Conservation (phyloP, 53 echinoderm and acorn worm genomes). For the Patiria pectinifera region DNA sequence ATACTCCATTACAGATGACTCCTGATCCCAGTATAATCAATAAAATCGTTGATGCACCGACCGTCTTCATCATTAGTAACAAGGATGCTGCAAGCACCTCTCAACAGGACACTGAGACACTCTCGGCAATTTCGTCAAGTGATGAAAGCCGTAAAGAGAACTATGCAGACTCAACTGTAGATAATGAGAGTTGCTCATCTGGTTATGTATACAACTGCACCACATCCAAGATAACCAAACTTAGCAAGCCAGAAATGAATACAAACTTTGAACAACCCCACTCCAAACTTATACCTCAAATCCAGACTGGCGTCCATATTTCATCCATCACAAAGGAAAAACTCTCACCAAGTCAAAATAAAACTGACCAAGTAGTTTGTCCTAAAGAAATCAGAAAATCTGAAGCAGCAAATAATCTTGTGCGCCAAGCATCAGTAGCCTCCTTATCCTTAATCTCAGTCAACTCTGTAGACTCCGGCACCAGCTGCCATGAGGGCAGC, state of each 20-base stretch:
- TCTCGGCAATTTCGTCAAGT: slow-evolving; percentile 6
- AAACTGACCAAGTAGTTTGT: neutral
- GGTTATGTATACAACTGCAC: slow-evolving; percentile 60
- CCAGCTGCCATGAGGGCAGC: slow-evolving; percentile 60
- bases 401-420: slow-evolving; percentile 26
- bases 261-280: neutral
- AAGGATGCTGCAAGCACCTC: neutral
- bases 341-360: slow-evolving; percentile 1
- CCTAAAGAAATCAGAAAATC: neutral
- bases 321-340: neutral
- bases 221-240: slow-evolving; percentile 39
- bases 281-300: neutral
- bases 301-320: neutral
- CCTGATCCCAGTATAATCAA: neutral
- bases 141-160: neutral
- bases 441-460: slow-evolving; percentile 55
- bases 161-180: neutral
- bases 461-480: slow-evolving; percentile 64
- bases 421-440: slow-evolving; percentile 45
- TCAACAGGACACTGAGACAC: neutral
- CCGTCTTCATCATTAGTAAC: neutral
- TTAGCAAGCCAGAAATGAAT: neutral
- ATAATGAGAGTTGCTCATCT: neutral
- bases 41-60: slow-evolving; percentile 3
- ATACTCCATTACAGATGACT: neutral